These are phyloP conservation scores for Elegia similella DNA, from an alignment of 2,888 invertebrate species.

Conservation along the genomic window DNA sequence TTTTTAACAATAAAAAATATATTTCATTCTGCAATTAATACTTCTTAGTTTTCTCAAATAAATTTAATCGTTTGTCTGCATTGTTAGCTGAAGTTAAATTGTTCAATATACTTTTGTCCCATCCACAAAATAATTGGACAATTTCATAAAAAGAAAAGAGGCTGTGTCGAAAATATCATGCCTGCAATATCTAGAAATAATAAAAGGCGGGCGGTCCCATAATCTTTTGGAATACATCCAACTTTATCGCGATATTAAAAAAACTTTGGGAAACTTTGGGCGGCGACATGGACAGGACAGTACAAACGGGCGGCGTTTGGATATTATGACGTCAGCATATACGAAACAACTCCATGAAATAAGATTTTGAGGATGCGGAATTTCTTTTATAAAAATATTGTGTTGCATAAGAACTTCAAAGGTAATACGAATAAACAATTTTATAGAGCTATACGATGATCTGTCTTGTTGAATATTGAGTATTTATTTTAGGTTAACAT, in stretches of 20 bases:
- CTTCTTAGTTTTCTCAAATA: no score
- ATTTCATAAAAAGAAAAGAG: constrained; percentile 4
- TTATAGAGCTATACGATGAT: no score
- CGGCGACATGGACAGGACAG: constrained; percentile 19
- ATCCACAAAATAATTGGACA: constrained; percentile 15
- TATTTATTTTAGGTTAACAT: no score
- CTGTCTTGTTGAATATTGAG: no score
- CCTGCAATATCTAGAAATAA: constrained; percentile 20
- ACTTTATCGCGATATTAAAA: constrained; percentile 43
- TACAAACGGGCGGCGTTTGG: constrained; percentile 20
- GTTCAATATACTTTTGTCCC: not conserved
- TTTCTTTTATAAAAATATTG: not conserved
- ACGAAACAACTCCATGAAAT: not conserved
- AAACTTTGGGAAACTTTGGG: constrained; percentile 35
- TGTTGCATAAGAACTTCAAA: not conserved
- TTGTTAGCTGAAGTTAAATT: not conserved
- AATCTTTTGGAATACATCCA: constrained; percentile 35
- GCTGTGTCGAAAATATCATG: constrained; percentile 18
- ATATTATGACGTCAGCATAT: constrained; percentile 6
- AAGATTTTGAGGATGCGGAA: not conserved
- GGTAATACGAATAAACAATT: not conserved
- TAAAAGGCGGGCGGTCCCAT: constrained; percentile 24
- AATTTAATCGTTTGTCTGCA: no score
- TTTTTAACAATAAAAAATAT: no score
- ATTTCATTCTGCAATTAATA: no score